Evolutionary conservation across 2,113 vertebrate species (phyloP), one percentile per base, ranked within the genome.

Genomic region (Proteles cristata): DNA sequence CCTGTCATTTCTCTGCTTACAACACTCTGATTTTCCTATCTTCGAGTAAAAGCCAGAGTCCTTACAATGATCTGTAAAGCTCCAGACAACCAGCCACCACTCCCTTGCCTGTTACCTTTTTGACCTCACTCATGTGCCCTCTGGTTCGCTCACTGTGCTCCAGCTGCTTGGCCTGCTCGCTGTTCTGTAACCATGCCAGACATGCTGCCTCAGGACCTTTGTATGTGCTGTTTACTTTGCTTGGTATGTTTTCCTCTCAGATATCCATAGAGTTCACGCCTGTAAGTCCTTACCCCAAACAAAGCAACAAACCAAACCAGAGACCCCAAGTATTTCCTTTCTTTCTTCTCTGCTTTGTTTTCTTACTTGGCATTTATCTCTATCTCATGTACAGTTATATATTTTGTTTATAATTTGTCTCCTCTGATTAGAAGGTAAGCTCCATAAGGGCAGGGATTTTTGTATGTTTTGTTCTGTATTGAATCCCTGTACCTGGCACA

Each of bases 281-380:
- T 53, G 11, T 71, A 91, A 92, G 21, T 73, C 63, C 31, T 93
- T 88, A 73, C 15, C 84, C 35, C 80, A 55, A 88, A 84, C 28
- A 90, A 65, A 88, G 39, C 85, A 89, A 85, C 26, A 50, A 35
- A 81, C 48, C 50, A 89, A 77, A 66, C 8, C 43, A 39, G 61
- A 93, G 74, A 68, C 86, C 39, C 3, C 5, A 1, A 11, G 45
- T 53, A 7, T n/a, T 74, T 81, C 45, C 73, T 92, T 45, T 74
- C n/a, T 17, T 14, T 39, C 6, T 69, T 91, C 55, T 88, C 74
- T 93, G 86, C 14, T 76, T 61, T 61, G 35, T 89, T 73, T 83
- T 43, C 76, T 77, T 84, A 93, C 76, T 77, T 84, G 90, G 74
- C 77, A 77, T 95, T 92, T 61, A 55, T 92, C 10, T 80, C 12